A percentile compares a stretch with the other conserved stretches of the same genome.
Conservation (phyloP, 2,888 invertebrate genomes). For the Diplazon laetatorius region DNA sequence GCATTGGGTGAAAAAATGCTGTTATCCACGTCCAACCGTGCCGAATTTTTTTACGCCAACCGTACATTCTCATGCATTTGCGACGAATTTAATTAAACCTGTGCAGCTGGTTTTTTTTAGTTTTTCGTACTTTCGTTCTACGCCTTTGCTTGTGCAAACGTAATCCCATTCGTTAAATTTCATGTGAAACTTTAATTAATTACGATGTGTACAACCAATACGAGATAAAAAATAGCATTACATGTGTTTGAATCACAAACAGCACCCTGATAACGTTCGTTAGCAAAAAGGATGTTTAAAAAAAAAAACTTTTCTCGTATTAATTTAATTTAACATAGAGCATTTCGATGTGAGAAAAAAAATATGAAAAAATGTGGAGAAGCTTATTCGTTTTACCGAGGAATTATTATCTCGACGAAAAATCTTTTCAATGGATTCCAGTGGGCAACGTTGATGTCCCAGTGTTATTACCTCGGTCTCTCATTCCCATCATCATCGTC, state of each 20-base stretch:
- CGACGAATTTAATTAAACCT: conserved; percentile 22
- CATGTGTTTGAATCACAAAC: background rate
- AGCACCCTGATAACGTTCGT: no score
- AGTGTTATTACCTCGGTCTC: background rate
- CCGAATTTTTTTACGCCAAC: background rate
- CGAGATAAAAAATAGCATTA: background rate
- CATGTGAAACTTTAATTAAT: conserved; percentile 15
- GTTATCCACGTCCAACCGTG: background rate
- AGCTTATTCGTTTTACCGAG: background rate
- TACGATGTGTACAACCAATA: background rate
- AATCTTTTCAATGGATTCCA: conserved; percentile 2
- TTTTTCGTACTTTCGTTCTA: no score
- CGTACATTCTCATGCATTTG: conserved; percentile 6
- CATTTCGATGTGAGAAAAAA: no score
- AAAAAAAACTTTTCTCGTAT: background rate
- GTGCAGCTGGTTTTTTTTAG: background rate
- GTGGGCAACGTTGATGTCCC: background rate
- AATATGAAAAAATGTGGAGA: no score
- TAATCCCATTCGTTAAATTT: background rate
- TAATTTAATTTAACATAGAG: background rate
- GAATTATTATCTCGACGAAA: background rate
- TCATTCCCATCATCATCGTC: conserved; percentile 22
- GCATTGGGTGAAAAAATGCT: background rate
- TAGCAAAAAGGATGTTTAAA: background rate
- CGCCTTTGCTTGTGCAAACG: conserved; percentile 1